Evolutionary conservation across 2,888 invertebrate genomes (phyloP), one percentile per base, ranked within the genome.

Genomic region (Prosopocoilus inquinatus): DNA sequence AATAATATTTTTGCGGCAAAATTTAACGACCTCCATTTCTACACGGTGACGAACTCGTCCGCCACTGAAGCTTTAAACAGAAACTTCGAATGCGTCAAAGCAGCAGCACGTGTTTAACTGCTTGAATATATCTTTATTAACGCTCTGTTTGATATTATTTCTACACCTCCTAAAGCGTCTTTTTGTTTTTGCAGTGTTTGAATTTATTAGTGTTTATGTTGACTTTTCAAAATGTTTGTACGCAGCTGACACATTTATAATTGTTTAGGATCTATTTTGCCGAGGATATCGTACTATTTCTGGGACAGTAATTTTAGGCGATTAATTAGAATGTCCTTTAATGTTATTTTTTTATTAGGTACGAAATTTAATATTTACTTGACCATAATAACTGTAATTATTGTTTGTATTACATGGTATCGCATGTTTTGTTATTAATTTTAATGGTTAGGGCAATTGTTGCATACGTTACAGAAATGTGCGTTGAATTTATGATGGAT

Each of bases 101-200:
- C 20, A 41, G 33, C 50, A 59, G 60, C 64, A 62, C 64, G 63
- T 63, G 65, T 63, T 65, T 63, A 59, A 65, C 65, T 65, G 66
- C 67, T 68, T 65, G 66, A 67, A 64, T 67, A 66, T 65, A 66
- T 70, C 70, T 70, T 68, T 69, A 72, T 71, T 71, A 69, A 63
- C 55, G 62, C 59, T 64, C 61, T 63, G 66, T 68, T 69, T 67
- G 66, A 69, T 66, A 69, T 68, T 66, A 64, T 64, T 67, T 65
- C 65, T 62, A 59, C 63, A 64, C 66, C 58, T 64, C 55, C 63
- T 64, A 62, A 68, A 67, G 63, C 57, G 54, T 58, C 58, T 53
- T 61, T 61, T 65, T 66, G 63, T 66, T 66, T 66, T 65, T 66
- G 58, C 47, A 48, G 46, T 54, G 58, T 59, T n/a, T 60, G 46